These are phyloP conservation scores for Xanthia icteritia DNA, from an alignment of 2,888 invertebrate genomes.

Conservation along the genomic window DNA sequence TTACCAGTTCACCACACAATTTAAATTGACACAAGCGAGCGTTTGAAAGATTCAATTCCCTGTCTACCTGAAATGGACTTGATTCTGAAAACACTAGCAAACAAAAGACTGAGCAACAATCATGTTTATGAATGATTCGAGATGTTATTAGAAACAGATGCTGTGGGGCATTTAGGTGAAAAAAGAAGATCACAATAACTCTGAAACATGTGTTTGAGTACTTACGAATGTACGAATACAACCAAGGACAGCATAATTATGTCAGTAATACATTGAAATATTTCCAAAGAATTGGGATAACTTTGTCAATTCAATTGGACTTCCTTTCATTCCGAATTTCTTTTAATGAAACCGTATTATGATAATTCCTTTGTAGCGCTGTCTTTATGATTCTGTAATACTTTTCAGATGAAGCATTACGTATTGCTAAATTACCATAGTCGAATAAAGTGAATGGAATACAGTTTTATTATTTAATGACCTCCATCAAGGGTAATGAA, in stretches of 20 bases:
- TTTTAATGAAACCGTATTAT: slow-evolving; percentile 46
- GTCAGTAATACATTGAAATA: slow-evolving; percentile 8
- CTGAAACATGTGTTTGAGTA: neutral
- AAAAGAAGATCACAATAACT: neutral
- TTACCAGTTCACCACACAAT: slow-evolving; percentile 1
- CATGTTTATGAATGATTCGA: neutral
- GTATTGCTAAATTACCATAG: slow-evolving; percentile 68
- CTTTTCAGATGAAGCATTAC: slow-evolving; percentile 45
- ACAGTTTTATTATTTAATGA: slow-evolving; percentile 79
- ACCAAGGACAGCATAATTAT: slow-evolving; percentile 2
- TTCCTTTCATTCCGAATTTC: slow-evolving; percentile 21
- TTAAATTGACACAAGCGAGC: slow-evolving; percentile 3
- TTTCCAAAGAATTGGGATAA: slow-evolving; percentile 32
- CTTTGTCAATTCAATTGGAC: slow-evolving; percentile 33
- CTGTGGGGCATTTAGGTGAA: neutral
- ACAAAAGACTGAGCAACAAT: neutral
- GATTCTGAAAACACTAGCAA: neutral
- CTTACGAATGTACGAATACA: slow-evolving; percentile 2
- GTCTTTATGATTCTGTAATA: slow-evolving; percentile 44
- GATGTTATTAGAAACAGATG: neutral
- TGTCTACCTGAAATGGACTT: neutral
- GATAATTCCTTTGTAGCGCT: slow-evolving; percentile 43
- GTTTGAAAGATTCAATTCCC: slow-evolving; percentile 12
- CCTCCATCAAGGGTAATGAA: slow-evolving; percentile 79
- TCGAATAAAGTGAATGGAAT: slow-evolving; percentile 68